Evolutionary conservation across 2,888 invertebrate genomes (phyloP).

Genomic region (Caprella mutica): DNA sequence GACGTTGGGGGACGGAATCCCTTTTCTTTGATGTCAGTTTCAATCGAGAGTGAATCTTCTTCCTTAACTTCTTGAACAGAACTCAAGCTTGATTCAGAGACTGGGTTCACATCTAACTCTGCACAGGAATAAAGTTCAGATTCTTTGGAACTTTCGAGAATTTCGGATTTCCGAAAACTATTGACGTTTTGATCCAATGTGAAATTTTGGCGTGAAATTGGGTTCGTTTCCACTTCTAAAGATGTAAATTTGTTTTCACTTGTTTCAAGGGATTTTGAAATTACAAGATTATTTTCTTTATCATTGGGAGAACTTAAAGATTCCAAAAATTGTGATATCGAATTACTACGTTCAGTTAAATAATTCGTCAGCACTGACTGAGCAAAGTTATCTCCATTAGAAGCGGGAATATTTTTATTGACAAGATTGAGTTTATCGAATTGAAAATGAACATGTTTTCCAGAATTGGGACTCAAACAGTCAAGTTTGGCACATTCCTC

Average conservation of each 20-base stretch:
- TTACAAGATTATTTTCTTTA: too few species aligned
- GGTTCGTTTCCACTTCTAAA: neutral
- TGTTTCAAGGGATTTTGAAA: too few species aligned
- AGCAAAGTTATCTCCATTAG: conserved; percentile 24
- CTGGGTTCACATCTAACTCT: too few species aligned
- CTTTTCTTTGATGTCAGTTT: too few species aligned
- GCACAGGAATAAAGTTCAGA: too few species aligned
- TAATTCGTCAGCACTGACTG: conserved; percentile 26
- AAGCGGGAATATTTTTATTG: conserved; percentile 11
- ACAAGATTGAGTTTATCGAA: conserved; percentile 16
- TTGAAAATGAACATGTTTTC: conserved; percentile 31
- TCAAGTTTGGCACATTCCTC: conserved; percentile 9
- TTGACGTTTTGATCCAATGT: neutral
- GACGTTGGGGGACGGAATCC: too few species aligned
- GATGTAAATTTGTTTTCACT: neutral
- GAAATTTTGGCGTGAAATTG: neutral
- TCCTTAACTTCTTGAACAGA: too few species aligned
- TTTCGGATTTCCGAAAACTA: too few species aligned
- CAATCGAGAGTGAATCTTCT: too few species aligned
- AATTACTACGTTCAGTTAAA: conserved; percentile 28
- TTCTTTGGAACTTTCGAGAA: too few species aligned
- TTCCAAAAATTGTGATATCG: conserved; percentile 31
- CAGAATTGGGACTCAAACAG: conserved; percentile 19
- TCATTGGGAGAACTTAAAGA: conserved; percentile 24
- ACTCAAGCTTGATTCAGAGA: too few species aligned